A percentile compares a stretch with the other conserved stretches of the same genome.
These are phyloP conservation scores for Drosophila paulistorum DNA, from an alignment of 1,140 invertebrate species.

Conservation along the genomic window DNA sequence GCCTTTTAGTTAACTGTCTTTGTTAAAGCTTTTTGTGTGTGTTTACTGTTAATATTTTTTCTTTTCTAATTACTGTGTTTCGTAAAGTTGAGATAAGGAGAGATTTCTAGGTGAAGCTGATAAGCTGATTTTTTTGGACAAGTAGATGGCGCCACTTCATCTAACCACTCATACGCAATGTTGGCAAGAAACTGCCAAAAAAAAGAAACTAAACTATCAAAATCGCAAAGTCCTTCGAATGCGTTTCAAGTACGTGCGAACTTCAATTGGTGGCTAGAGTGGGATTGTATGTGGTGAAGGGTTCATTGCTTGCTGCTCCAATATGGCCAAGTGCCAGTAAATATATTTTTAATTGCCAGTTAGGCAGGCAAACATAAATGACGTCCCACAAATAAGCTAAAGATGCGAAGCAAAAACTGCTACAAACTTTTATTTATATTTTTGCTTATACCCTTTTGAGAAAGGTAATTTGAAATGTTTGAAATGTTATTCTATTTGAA, in stretches of 20 bases:
- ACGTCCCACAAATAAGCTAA: constrained; percentile 50
- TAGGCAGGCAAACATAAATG: constrained; percentile 62
- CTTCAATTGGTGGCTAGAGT: constrained; percentile 35
- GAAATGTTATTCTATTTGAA: too few relatives aligned
- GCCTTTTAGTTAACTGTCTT: constrained; percentile 21
- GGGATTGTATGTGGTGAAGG: neutral
- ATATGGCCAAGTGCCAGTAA: constrained; percentile 60
- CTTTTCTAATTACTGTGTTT: constrained; percentile 19
- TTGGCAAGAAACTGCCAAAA: neutral
- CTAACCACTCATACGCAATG: neutral
- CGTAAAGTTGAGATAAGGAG: constrained; percentile 29
- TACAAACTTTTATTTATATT: constrained; percentile 42
- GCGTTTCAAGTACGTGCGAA: constrained; percentile 27
- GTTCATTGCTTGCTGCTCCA: constrained; percentile 42
- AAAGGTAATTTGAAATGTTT: neutral
- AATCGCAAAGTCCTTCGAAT: constrained; percentile 47
- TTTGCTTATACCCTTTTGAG: neutral
- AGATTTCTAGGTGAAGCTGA: constrained; percentile 28
- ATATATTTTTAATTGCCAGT: constrained; percentile 71
- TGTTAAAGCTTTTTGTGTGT: constrained; percentile 45
- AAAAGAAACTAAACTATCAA: neutral
- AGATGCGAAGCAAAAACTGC: constrained; percentile 1
- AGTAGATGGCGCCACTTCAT: constrained; percentile 55
- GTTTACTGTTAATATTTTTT: neutral
- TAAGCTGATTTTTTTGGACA: constrained; percentile 36